phyloP scores from a whole-genome alignment of 2,113 vertebrate genomes.

The Erythrocercus mccallii region DNA sequence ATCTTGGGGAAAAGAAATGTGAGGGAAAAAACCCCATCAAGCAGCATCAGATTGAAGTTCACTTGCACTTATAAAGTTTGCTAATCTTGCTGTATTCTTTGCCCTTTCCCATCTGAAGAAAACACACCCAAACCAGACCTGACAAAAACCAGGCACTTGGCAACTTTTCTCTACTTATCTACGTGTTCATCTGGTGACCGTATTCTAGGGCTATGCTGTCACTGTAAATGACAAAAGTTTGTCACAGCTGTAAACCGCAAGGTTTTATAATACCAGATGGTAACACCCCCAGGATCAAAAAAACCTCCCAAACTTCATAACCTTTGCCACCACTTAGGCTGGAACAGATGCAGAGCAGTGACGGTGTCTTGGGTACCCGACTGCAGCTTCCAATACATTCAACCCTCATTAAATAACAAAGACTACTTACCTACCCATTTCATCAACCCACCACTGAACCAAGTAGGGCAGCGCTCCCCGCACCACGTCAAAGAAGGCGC shows the following conservation, averaged over 20 bases:
- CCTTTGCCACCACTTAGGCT: neutral
- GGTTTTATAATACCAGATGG: too few species aligned
- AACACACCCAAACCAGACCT: neutral
- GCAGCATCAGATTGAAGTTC: neutral
- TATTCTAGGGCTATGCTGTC: neutral
- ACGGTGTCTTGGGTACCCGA: rapidly evolving
- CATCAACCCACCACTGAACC: rapidly evolving
- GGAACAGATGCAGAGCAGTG: rapidly evolving
- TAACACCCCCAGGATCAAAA: neutral
- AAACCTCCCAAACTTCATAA: too few species aligned
- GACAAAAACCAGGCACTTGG: rapidly evolving
- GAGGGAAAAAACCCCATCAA: neutral
- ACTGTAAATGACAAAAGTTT: rapidly evolving
- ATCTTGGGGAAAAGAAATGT: neutral
- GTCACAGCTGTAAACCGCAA: neutral
- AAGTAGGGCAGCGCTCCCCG: neutral
- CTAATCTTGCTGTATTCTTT: neutral
- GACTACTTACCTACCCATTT: too few species aligned
- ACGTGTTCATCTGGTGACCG: rapidly evolving
- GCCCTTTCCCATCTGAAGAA: neutral
- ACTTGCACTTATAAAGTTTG: rapidly evolving
- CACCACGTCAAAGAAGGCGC: rapidly evolving
- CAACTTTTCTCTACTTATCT: neutral
- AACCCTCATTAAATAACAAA: rapidly evolving
- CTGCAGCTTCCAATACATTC: rapidly evolving